Evolutionary conservation across 2,888 invertebrate species (phyloP).

Genomic region (Tipula unca): DNA sequence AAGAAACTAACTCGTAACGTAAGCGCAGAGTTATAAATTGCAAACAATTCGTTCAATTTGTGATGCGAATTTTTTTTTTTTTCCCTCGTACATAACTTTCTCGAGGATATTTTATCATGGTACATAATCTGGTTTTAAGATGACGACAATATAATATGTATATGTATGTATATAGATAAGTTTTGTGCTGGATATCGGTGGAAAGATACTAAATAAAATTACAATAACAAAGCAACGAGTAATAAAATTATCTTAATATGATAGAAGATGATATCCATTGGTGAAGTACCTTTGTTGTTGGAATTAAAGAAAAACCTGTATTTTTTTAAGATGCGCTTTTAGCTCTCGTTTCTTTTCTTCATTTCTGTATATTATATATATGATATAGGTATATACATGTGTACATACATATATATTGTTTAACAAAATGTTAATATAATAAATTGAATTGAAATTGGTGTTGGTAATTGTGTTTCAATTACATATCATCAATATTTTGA

Average conservation of each 20-base stretch:
- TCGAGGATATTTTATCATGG: neutral
- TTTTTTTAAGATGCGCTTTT: neutral
- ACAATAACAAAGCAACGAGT: neutral
- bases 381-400: too few species aligned
- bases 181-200: neutral
- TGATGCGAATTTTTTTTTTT: neutral
- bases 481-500: neutral
- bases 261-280: neutral
- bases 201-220: neutral
- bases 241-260: neutral
- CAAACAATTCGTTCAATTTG: neutral
- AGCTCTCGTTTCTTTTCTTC: neutral
- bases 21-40: neutral
- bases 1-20: neutral
- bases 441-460: neutral
- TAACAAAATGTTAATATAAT: neutral
- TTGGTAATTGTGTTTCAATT: neutral
- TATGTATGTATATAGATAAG: neutral
- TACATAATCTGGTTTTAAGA: neutral
- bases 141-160: neutral
- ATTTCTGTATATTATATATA: too few species aligned
- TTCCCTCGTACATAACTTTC: neutral
- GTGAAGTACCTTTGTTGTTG: neutral
- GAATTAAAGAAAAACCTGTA: neutral
- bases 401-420: neutral